phyloP scores from a whole-genome alignment of 2,888 invertebrate species.

The Fissipunctia ypsillon region DNA sequence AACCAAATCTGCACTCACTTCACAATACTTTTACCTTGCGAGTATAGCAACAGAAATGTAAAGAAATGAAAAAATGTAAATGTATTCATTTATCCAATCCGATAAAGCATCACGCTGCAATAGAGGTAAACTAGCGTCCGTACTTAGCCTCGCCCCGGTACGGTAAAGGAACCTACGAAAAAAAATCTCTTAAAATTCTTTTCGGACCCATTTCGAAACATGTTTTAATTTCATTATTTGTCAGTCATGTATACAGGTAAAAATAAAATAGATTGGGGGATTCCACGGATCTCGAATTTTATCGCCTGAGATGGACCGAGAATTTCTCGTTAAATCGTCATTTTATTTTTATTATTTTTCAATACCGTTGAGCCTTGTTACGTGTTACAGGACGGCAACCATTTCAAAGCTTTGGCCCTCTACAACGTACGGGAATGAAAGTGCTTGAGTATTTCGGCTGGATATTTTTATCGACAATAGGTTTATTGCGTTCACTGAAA shows the following conservation, averaged over 20 bases:
- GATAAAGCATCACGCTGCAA: not conserved
- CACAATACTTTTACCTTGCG: not conserved
- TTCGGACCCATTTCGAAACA: not conserved
- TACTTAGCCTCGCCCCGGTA: no score
- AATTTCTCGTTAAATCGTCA: constrained; percentile 9
- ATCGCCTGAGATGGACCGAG: not conserved
- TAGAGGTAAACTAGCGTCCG: not conserved
- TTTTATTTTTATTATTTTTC: constrained; percentile 22
- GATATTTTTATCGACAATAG: not conserved
- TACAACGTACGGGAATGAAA: not conserved
- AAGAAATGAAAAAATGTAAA: not conserved
- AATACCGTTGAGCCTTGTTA: not conserved
- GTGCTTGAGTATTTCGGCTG: not conserved
- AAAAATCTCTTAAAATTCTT: not conserved
- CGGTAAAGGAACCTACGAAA: not conserved
- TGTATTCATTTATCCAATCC: not conserved
- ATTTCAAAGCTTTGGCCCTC: not conserved
- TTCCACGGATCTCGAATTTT: not conserved
- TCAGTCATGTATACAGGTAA: not conserved
- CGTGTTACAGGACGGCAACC: not conserved
- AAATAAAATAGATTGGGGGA: not conserved
- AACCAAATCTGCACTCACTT: not conserved
- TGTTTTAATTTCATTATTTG: not conserved
- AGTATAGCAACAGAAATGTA: not conserved
- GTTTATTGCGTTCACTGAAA: not conserved